Conservation (phyloP, 2,113 vertebrate species). For the Ictalurus punctatus region DNA sequence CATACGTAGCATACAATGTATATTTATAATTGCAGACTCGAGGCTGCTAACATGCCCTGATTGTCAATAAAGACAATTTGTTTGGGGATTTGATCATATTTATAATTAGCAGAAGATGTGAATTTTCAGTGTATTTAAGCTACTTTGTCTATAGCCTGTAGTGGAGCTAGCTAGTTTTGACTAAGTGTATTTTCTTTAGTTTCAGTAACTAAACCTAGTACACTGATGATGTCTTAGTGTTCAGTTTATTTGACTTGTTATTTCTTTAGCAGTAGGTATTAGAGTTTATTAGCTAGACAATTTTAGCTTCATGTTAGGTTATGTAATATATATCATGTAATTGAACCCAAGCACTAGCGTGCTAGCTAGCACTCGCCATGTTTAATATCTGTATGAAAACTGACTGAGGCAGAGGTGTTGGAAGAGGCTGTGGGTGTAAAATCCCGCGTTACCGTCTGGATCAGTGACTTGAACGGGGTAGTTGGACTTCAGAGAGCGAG, state of each 20-base stretch:
- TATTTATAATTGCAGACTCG: background rate
- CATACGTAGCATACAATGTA: background rate
- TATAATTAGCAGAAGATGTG: background rate
- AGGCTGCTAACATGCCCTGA: background rate
- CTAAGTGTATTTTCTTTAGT: background rate
- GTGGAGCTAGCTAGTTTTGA: background rate
- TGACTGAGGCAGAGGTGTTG: background rate
- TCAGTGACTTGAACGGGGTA: slow-evolving; percentile 93
- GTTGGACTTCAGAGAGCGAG: slow-evolving; percentile 84
- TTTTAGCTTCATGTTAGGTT: background rate
- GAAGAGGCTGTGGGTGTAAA: background rate
- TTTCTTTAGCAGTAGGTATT: background rate
- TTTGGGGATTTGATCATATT: background rate
- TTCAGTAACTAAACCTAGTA: background rate
- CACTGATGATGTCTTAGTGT: background rate
- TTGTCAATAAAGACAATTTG: background rate
- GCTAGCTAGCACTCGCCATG: background rate
- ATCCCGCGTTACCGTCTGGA: slow-evolving; percentile 78
- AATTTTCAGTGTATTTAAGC: background rate
- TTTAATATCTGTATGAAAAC: background rate
- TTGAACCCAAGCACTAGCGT: background rate
- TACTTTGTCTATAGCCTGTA: background rate
- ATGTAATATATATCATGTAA: background rate
- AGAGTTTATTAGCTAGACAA: background rate
- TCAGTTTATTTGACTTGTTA: background rate